phyloP scores from a whole-genome alignment of 2,113 vertebrate species.

The Epinephelus moara region DNA sequence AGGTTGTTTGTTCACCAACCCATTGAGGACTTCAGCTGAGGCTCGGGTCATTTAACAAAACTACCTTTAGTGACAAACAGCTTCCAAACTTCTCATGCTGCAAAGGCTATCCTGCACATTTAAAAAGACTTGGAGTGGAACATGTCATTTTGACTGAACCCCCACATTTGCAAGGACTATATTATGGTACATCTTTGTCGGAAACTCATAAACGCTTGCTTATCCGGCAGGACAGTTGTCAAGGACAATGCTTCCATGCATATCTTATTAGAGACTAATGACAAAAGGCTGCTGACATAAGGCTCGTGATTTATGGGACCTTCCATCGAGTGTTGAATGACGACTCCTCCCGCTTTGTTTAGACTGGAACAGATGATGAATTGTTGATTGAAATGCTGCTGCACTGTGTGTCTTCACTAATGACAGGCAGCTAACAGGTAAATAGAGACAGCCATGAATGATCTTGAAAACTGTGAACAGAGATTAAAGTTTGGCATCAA shows the following conservation, averaged over 20 bases:
- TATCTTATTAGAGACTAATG: slow-evolving; percentile 31
- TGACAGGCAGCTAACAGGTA: slow-evolving; percentile 9
- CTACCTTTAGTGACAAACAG: too few species aligned
- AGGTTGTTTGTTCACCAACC: slow-evolving; percentile 1
- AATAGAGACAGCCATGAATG: slow-evolving; percentile 6
- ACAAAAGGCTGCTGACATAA: slow-evolving; percentile 17
- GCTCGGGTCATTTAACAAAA: not conserved
- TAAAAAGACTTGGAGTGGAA: not conserved
- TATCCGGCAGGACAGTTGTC: not conserved
- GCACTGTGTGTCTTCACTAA: not conserved
- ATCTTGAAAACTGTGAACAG: slow-evolving; percentile 9
- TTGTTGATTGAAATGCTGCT: not conserved
- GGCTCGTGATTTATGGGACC: slow-evolving; percentile 25
- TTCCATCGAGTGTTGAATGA: slow-evolving; percentile 9
- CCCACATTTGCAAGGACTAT: not conserved
- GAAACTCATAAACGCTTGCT: not conserved
- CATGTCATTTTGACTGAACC: not conserved
- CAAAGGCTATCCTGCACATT: not conserved
- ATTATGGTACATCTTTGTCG: not conserved
- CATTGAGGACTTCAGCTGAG: not conserved
- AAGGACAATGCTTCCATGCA: slow-evolving; percentile 4
- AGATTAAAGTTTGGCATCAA: slow-evolving; percentile 29
- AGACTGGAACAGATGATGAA: slow-evolving; percentile 10
- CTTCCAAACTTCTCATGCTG: not conserved
- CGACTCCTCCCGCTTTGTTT: slow-evolving; percentile 3